Evolutionary conservation across 2,888 invertebrate species (phyloP).

Genomic region (Agonopterix subpropinquella): DNA sequence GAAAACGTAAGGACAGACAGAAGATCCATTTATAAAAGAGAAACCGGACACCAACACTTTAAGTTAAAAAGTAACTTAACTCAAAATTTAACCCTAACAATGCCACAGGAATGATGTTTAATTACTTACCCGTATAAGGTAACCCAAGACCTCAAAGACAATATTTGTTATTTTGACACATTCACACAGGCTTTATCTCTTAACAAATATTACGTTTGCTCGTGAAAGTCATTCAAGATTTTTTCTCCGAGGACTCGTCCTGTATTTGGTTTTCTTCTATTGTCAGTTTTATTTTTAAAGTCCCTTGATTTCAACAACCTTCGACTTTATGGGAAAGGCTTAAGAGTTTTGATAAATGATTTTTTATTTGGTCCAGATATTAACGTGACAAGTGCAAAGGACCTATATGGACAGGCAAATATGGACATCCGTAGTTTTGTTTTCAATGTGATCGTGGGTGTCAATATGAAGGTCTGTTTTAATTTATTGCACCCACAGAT

Average conservation of each 20-base stretch:
- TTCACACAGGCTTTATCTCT: constrained; percentile 72
- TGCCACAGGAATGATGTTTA: constrained; percentile 30
- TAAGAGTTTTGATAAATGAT: no score
- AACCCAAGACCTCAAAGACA: constrained; percentile 51
- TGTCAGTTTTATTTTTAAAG: constrained; percentile 17
- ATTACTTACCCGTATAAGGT: constrained; percentile 49
- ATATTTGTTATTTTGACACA: constrained; percentile 75
- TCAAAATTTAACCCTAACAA: not conserved
- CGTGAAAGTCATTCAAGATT: constrained; percentile 67
- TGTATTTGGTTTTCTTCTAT: constrained; percentile 68
- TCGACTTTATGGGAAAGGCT: no score
- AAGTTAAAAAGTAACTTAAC: no score
- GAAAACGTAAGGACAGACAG: no score
- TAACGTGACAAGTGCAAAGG: constrained; percentile 69
- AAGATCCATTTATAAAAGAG: no score
- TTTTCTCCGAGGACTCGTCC: constrained; percentile 52
- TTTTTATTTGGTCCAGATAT: no score
- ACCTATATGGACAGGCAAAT: constrained; percentile 59
- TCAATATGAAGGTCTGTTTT: constrained; percentile 24
- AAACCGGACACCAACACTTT: no score
- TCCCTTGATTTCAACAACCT: no score
- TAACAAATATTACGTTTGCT: constrained; percentile 65
- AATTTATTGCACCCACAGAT: constrained; percentile 39
- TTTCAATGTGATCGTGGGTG: constrained; percentile 44
- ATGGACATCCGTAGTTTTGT: constrained; percentile 54